Evolutionary conservation across 2,113 vertebrate species (phyloP), one percentile per base, ranked within the genome.

Genomic region (Colistium nudipinnis): DNA sequence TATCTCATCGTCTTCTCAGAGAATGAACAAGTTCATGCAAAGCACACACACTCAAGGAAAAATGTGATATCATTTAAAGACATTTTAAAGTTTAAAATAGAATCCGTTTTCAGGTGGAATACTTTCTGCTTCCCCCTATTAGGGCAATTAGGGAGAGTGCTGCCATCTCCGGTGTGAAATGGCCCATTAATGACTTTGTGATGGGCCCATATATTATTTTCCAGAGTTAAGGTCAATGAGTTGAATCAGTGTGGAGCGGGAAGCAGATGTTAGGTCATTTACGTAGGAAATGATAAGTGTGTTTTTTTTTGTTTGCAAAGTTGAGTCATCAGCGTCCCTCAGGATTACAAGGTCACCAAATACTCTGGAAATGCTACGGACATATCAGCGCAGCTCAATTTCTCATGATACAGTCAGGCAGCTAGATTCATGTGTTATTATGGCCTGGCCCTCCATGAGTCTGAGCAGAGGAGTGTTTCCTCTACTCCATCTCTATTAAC

Each of bases 231-330:
- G 82, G 84, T 82, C 85, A 83, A 41, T 30, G 28, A 79, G 87
- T 88, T 73, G 61, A 80, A 82, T 62, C 25, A 28, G 43, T 39
- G 41, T 36, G 19, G 24, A 61, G 71, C 67, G 63, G 78, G 70
- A 83, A 87, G 67, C 79, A 70, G 73, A 84, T 81, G 79, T 78
- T 68, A 61, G 67, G 72, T 85, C 78, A 78, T 87, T 87, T 91
- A 62, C 76, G 87, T 69, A 31, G 48, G 51, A 68, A 71, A 74
- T 52, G 35, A 73, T 59, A 31, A 67, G 82, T 67, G 74, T 80
- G 84, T 77, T 83, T 80, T 82, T 86, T 77, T 81, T 81, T 83
- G n/a, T 87, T 85, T 79, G 73, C 78, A 76, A 53, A 8, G 33
- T 67, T 83, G 73, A 89, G 51, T 88, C 81, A 81, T 73, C 69